Base-by-base conservation (phyloP, 2,888 invertebrate genomes). In the Dasypolia templi region DNA sequence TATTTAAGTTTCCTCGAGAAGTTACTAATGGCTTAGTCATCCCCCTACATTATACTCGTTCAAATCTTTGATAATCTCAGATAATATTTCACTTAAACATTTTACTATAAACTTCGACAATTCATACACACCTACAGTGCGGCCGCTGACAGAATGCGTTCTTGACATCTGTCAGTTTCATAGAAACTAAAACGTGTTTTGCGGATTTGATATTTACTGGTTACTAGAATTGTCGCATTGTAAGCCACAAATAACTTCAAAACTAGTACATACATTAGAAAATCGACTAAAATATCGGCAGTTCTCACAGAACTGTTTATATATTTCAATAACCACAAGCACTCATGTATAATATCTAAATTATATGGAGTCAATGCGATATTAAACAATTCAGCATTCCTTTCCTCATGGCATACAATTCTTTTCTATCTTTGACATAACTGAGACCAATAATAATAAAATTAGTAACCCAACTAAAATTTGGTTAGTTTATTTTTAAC, bases 361-460 rank as follows among this genome's bases (percentile, higher is more conserved):
- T 79, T 77, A 77, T 79, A 80, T 64, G 75, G 80, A 84, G 80
- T 70, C 53, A 65, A 68, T 81, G 67, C 49, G 46, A 62, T 79
- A 75, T 64, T 35, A 26, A 46, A 55, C 55, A 81, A 72, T 77
- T 79, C 84, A 46, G 35, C 62, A 75, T 68, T 68, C 82, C 71
- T 80, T 56, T 42, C 83, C 86, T 85, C 88, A 91, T 89, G 87
- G 87, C 89, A 85, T 88, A 86, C 83, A 86, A n/a, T 79, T 85
- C 87, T 92, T 92, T 92, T 92, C 91, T 92, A 90, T 95, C 95
- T 95, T 95, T 95, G 95, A 94, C 94, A 94, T 94, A 91, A 90
- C 84, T 96, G 96, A 96, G 96, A 96, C 96, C 96, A 95, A 95
- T 93, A 93, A 89, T 88, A 90, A 70, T 87, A 82, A 83, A 90